phyloP scores from a whole-genome alignment of 2,888 invertebrate species.

The Salticus scenicus region DNA sequence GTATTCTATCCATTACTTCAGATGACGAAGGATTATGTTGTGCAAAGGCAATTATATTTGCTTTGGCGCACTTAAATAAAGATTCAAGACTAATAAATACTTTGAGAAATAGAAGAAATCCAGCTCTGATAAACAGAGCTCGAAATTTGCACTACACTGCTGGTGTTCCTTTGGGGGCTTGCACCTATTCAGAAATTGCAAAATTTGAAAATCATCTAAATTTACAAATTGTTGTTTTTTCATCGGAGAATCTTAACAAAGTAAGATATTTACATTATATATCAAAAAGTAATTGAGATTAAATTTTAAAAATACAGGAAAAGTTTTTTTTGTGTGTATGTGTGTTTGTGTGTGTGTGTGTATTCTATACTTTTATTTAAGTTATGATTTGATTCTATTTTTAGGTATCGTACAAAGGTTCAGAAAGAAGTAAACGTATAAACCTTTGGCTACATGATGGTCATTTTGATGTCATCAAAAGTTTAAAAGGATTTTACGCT shows the following conservation, averaged over 20 bases:
- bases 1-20: background rate
- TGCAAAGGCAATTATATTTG: constrained; percentile 6
- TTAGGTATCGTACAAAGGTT: constrained; percentile 5
- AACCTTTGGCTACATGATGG: constrained; percentile 9
- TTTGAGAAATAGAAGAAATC: background rate
- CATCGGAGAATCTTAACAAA: constrained; percentile 1
- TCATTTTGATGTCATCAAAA: constrained; percentile 14
- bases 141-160: background rate
- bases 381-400: background rate
- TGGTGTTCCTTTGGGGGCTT: constrained; percentile 1
- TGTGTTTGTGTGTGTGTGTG: too few relatives aligned
- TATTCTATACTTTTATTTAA: background rate
- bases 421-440: background rate
- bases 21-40: constrained; percentile 13
- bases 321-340: too few relatives aligned
- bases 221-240: constrained; percentile 27
- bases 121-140: background rate
- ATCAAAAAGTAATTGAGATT: too few relatives aligned
- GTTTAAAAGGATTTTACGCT: constrained; percentile 11
- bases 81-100: background rate
- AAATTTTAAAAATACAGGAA: too few relatives aligned
- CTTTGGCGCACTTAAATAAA: background rate
- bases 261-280: background rate
- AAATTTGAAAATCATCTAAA: background rate
- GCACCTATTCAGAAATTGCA: constrained; percentile 8